Percentiles rank a stretch among this genome's conserved stretches.
Conservation (phyloP, 92 coral and sea anemone species). For the Palythoa caribaeorum region DNA sequence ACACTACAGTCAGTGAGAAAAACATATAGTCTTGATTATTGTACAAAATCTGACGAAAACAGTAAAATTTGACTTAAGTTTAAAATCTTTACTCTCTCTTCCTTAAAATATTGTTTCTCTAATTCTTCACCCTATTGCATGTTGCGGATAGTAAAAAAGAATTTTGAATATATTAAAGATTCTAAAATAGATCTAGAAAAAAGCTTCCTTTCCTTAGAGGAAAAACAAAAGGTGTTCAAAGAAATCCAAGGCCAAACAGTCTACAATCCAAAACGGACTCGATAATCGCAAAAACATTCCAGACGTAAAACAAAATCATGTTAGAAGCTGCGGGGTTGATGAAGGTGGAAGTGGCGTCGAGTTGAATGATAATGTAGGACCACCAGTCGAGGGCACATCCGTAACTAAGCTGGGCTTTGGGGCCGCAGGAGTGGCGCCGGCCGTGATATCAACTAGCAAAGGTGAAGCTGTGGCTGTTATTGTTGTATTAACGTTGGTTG, state of each 20-base stretch:
- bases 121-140: neutral
- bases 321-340: constrained; percentile 21
- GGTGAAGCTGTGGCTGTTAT: constrained; percentile 93
- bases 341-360: constrained; percentile 40
- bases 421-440: constrained; percentile 93
- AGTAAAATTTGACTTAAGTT: too few species aligned
- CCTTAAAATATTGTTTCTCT: neutral
- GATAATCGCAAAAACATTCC: neutral
- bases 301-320: neutral
- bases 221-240: neutral
- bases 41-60: too few species aligned
- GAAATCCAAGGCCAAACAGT: neutral
- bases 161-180: neutral
- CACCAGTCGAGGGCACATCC: neutral
- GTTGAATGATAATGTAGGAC: constrained; percentile 37
- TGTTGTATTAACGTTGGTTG: constrained; percentile 50
- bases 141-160: neutral
- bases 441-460: constrained; percentile 87
- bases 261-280: neutral
- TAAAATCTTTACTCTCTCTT: too few species aligned
- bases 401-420: neutral
- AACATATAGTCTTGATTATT: too few species aligned
- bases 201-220: neutral
- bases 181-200: neutral
- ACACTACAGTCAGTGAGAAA: too few species aligned